phyloP scores from a whole-genome alignment of 2,113 vertebrate species.

The Mirza zaza region DNA sequence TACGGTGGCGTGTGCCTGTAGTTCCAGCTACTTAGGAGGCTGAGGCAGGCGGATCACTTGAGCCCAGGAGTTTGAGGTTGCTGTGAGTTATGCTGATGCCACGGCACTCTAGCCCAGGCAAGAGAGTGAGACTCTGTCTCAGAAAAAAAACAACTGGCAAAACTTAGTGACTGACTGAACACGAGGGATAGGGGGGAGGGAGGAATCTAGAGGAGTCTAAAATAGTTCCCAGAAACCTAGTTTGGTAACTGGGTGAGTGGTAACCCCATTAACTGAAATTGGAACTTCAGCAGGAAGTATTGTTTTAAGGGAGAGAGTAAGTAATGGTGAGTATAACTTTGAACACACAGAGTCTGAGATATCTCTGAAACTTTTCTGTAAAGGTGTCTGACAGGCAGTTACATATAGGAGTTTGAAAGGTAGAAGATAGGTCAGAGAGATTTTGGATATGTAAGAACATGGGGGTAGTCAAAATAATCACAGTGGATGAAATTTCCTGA shows the following conservation, averaged over 20 bases:
- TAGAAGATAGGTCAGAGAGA: background rate
- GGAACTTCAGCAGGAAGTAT: background rate
- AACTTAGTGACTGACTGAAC: background rate
- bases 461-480: background rate
- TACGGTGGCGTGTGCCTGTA: too few species aligned
- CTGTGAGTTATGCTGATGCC: too few species aligned
- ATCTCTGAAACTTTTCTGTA: background rate
- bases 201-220: background rate
- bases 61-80: too few species aligned
- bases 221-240: background rate
- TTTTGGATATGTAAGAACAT: slow-evolving; percentile 20
- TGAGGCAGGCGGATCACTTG: too few species aligned
- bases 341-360: background rate
- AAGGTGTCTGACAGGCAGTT: background rate
- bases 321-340: background rate
- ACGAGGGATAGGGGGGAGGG: background rate
- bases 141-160: background rate
- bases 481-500: background rate
- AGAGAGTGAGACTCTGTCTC: too few species aligned
- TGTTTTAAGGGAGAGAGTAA: background rate
- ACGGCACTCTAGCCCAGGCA: too few species aligned
- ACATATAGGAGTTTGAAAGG: background rate
- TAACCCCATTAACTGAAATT: background rate
- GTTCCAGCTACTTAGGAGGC: too few species aligned
- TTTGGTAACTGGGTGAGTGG: background rate